phyloP scores from a whole-genome alignment of 2,888 invertebrate genomes.

The Troides helena region DNA sequence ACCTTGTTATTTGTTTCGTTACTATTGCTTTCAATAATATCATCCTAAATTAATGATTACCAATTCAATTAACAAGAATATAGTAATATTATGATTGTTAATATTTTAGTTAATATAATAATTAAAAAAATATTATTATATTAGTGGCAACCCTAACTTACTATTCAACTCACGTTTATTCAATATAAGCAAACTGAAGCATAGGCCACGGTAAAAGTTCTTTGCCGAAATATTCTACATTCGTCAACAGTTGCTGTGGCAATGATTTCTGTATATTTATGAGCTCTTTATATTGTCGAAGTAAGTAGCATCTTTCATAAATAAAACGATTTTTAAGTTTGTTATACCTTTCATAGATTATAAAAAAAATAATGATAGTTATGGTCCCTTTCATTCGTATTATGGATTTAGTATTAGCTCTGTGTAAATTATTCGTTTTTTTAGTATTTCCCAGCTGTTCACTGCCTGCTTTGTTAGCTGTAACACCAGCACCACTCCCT shows the following conservation, averaged over 20 bases:
- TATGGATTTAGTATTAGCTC: not conserved
- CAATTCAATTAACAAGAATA: not conserved
- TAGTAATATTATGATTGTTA: not conserved
- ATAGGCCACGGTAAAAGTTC: conserved; percentile 73
- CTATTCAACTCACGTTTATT: conserved; percentile 81
- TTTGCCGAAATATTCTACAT: conserved; percentile 74
- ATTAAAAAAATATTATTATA: not conserved
- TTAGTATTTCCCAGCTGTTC: too few species aligned
- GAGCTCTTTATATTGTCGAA: conserved; percentile 23
- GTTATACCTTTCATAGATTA: not conserved
- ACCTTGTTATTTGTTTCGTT: too few species aligned
- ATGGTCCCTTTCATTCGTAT: not conserved
- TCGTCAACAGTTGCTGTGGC: conserved; percentile 59
- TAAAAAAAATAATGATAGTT: not conserved
- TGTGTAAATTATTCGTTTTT: not conserved
- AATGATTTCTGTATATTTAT: conserved; percentile 50
- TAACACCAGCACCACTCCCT: too few species aligned
- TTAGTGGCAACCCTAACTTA: conserved; percentile 60
- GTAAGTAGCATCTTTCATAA: conserved; percentile 4
- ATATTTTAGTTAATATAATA: not conserved
- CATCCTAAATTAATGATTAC: too few species aligned
- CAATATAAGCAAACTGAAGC: conserved; percentile 79
- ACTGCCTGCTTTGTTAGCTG: too few species aligned
- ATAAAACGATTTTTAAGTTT: not conserved
- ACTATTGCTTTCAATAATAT: too few species aligned